A percentile compares a stretch with the other conserved stretches of the same genome.
Evolutionary conservation across 2,797 vertebrate genomes (phyloP).

Genomic region (Mus caroli): DNA sequence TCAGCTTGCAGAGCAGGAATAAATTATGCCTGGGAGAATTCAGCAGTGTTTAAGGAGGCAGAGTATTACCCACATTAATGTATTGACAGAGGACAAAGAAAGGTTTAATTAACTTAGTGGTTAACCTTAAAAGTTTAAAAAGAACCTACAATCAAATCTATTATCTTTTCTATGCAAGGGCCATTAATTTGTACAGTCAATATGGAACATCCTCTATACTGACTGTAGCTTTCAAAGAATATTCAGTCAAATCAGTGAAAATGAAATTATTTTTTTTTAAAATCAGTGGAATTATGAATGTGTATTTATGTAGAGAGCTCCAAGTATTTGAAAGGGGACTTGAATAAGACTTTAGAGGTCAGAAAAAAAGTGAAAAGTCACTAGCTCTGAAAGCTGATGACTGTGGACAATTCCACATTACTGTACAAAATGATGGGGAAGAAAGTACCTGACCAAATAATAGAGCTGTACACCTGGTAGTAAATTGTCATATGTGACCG

Average conservation of each 20-base stretch:
- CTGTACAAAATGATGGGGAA: neutral
- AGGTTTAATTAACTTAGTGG: slow-evolving; percentile 81
- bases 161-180: neutral
- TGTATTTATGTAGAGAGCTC: neutral
- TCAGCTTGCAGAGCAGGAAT: slow-evolving; percentile 79
- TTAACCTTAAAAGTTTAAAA: slow-evolving; percentile 72
- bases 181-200: slow-evolving; percentile 15
- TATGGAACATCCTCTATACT: neutral
- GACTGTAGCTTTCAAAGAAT: neutral
- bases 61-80: slow-evolving; percentile 73
- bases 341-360: neutral
- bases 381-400: neutral
- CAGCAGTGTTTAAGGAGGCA: slow-evolving; percentile 79
- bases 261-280: neutral
- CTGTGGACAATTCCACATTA: neutral
- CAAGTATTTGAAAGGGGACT: neutral
- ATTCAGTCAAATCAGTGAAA: neutral
- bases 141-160: slow-evolving; percentile 5
- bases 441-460: neutral
- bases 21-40: slow-evolving; percentile 82
- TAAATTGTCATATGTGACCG: neutral
- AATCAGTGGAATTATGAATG: neutral
- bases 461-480: rapidly evolving
- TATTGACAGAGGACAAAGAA: slow-evolving; percentile 84
- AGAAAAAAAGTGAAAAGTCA: neutral